Evolutionary conservation across 2,113 vertebrate genomes (phyloP).

Genomic region (Myotis brandtii): DNA sequence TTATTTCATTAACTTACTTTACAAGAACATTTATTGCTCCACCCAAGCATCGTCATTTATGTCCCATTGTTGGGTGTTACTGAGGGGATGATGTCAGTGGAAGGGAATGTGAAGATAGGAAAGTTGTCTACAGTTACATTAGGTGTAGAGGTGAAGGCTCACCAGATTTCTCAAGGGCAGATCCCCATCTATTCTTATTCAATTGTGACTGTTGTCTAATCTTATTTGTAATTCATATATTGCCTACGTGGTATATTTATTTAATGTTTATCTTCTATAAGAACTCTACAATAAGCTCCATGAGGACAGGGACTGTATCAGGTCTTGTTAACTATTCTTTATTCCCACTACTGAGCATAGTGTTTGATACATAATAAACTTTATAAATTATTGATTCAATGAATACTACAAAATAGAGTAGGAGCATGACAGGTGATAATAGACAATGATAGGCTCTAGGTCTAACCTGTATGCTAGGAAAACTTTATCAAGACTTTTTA

Average conservation of each 20-base stretch:
- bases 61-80: slow-evolving; percentile 36
- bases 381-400: background rate
- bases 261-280: background rate
- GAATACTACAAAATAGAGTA: background rate
- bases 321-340: background rate
- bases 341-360: background rate
- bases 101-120: slow-evolving; percentile 39
- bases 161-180: background rate
- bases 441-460: background rate
- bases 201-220: background rate
- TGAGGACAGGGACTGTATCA: background rate
- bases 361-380: background rate
- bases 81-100: slow-evolving; percentile 59
- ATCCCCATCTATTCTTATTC: background rate
- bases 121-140: background rate
- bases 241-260: background rate
- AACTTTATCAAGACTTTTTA: slow-evolving; percentile 27
- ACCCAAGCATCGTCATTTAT: background rate
- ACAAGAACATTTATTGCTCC: slow-evolving; percentile 19
- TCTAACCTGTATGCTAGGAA: background rate
- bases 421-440: background rate
- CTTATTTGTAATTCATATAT: background rate
- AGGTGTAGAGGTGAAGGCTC: background rate
- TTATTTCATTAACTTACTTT: slow-evolving; percentile 57
- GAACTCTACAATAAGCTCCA: background rate